Evolutionary conservation across 2,888 invertebrate genomes (phyloP).

Genomic region (Himalopsyche tibetana): DNA sequence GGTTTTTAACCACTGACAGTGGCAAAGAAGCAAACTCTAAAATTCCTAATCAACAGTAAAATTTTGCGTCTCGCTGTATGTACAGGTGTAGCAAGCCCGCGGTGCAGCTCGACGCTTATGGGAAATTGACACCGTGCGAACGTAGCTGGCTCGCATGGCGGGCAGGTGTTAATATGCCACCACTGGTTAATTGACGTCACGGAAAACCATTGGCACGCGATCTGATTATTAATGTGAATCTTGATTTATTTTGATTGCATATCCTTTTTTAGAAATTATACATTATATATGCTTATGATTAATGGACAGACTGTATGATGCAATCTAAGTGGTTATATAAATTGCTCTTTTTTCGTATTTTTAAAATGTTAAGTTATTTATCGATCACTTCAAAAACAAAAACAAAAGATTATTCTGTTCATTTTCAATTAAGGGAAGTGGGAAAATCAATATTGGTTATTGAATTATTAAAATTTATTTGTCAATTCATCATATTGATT

Average conservation of each 20-base stretch:
- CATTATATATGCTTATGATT: neutral
- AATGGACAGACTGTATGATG: neutral
- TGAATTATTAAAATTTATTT: too few species aligned
- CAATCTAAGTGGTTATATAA: too few species aligned
- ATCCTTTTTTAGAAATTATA: neutral
- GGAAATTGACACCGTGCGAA: slow-evolving; percentile 57
- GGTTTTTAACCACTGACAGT: slow-evolving; percentile 34
- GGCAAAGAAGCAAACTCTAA: slow-evolving; percentile 41
- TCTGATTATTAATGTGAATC: neutral
- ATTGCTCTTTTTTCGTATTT: too few species aligned
- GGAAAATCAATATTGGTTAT: too few species aligned
- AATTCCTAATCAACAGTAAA: slow-evolving; percentile 43
- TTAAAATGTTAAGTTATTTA: too few species aligned
- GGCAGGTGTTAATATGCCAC: slow-evolving; percentile 57
- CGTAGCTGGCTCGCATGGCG: slow-evolving; percentile 36
- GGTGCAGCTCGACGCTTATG: slow-evolving; percentile 54
- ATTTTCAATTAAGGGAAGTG: too few species aligned
- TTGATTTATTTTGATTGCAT: slow-evolving; percentile 9
- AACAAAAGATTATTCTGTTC: too few species aligned
- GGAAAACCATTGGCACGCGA: slow-evolving; percentile 57
- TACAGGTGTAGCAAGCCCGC: slow-evolving; percentile 54
- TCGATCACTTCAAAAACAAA: too few species aligned
- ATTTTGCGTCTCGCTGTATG: slow-evolving; percentile 29
- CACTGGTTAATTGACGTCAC: slow-evolving; percentile 54
- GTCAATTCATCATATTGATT: too few species aligned